A percentile compares a stretch with the other conserved stretches of the same genome.
Evolutionary conservation across 2,888 invertebrate species (phyloP).

Genomic region (Ectemnius continuus): DNA sequence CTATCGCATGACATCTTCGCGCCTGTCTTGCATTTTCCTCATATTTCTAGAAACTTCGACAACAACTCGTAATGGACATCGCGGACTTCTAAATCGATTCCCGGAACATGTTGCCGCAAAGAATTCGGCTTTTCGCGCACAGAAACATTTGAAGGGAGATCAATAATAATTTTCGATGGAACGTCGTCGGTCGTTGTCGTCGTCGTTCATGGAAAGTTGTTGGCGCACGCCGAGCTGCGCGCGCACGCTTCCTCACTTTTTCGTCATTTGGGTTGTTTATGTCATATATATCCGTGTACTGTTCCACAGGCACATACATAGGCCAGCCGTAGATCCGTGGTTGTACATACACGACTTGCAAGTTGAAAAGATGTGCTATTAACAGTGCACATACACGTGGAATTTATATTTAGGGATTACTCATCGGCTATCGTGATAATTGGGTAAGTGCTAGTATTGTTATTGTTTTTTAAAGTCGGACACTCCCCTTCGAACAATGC

Average conservation of each 20-base stretch:
- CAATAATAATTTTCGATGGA: slow-evolving; percentile 26
- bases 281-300: too few species aligned
- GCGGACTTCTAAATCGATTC: too few species aligned
- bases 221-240: slow-evolving; percentile 31
- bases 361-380: slow-evolving; percentile 30
- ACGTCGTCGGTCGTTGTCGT: not conserved
- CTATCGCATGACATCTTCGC: not conserved
- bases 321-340: not conserved
- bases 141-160: slow-evolving; percentile 8
- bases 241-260: slow-evolving; percentile 11
- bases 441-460: slow-evolving; percentile 13
- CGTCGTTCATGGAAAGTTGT: slow-evolving; percentile 25
- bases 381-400: slow-evolving; percentile 27
- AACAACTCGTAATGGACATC: too few species aligned
- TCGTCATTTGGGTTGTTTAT: slow-evolving; percentile 37
- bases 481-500: too few species aligned
- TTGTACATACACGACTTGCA: slow-evolving; percentile 1
- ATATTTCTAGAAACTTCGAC: too few species aligned
- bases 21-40: too few species aligned
- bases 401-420: slow-evolving; percentile 42
- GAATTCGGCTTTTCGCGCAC: not conserved
- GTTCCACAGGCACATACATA: too few species aligned
- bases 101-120: too few species aligned
- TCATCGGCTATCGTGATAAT: slow-evolving; percentile 25
- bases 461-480: slow-evolving; percentile 14